phyloP scores from a whole-genome alignment of 2,113 vertebrate genomes.

The Capra hircus region DNA sequence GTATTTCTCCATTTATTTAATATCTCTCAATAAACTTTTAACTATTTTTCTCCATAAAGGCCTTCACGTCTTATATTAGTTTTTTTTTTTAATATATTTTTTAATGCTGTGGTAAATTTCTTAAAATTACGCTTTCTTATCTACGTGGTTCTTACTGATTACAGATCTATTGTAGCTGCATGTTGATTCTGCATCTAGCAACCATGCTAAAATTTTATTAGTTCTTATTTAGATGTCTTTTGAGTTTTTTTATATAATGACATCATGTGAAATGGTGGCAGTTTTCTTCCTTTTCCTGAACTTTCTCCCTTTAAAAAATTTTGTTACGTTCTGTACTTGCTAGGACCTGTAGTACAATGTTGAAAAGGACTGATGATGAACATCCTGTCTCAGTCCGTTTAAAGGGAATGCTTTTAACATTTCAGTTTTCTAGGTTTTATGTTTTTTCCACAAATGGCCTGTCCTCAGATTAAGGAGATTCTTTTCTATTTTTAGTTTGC shows the following conservation, averaged over 20 bases:
- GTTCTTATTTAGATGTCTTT: not conserved
- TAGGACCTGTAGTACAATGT: not conserved
- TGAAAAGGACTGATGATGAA: not conserved
- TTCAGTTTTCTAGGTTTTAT: not conserved
- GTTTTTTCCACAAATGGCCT: not conserved
- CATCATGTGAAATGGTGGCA: not conserved
- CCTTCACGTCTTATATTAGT: slow-evolving; percentile 34
- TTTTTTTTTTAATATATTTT: slow-evolving; percentile 24
- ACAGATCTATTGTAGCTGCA: not conserved
- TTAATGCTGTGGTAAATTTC: slow-evolving; percentile 2
- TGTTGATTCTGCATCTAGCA: not conserved
- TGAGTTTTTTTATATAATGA: not conserved
- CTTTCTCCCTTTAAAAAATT: not conserved
- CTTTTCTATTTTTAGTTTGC: not conserved
- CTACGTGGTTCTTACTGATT: not conserved
- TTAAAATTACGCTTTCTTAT: slow-evolving; percentile 4
- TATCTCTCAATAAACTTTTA: slow-evolving; percentile 50
- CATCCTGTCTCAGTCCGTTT: not conserved
- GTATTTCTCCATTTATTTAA: not conserved
- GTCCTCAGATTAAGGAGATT: not conserved
- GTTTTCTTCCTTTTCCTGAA: not conserved
- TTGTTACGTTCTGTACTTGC: not conserved
- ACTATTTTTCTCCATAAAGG: slow-evolving; percentile 24
- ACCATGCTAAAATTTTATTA: not conserved
- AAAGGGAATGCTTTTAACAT: not conserved